Percentiles rank a stretch among this genome's conserved stretches.
These are phyloP conservation scores for Entelurus aequoreus DNA, from an alignment of 2,113 vertebrate species.

Conservation along the genomic window DNA sequence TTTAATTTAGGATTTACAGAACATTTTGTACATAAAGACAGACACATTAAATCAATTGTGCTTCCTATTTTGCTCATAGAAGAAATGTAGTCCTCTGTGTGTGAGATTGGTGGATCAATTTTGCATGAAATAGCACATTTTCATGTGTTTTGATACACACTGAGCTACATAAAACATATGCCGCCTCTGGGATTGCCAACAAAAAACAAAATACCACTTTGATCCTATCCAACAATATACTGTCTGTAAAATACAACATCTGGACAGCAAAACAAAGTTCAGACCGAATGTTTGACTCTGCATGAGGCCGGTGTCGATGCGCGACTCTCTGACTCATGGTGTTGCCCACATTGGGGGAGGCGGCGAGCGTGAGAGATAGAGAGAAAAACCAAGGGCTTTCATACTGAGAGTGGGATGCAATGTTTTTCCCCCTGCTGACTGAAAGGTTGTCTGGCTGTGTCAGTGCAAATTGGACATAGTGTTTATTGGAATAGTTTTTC, in stretches of 20 bases:
- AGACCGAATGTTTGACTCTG: constrained; percentile 37
- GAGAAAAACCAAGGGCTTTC: constrained; percentile 24
- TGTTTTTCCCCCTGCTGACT: constrained; percentile 64
- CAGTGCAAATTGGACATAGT: constrained; percentile 19
- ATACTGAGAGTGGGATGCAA: constrained; percentile 44
- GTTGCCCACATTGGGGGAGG: constrained; percentile 54
- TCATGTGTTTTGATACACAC: no score
- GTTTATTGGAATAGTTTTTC: not conserved
- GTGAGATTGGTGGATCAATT: no score
- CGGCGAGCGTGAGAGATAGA: constrained; percentile 22
- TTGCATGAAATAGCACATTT: no score
- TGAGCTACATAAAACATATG: no score
- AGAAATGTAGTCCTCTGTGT: no score
- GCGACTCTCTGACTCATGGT: constrained; percentile 59
- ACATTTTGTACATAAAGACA: no score
- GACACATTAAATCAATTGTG: no score
- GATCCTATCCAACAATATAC: not conserved
- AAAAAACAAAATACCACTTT: no score
- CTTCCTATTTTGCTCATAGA: no score
- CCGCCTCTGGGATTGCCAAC: no score
- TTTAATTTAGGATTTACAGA: no score
- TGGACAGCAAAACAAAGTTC: constrained; percentile 17
- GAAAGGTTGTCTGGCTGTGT: constrained; percentile 47
- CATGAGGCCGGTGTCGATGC: constrained; percentile 29
- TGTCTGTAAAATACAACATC: constrained; percentile 18